Conservation (phyloP, 1,140 invertebrate species). For the Drosophila neocordata region DNA sequence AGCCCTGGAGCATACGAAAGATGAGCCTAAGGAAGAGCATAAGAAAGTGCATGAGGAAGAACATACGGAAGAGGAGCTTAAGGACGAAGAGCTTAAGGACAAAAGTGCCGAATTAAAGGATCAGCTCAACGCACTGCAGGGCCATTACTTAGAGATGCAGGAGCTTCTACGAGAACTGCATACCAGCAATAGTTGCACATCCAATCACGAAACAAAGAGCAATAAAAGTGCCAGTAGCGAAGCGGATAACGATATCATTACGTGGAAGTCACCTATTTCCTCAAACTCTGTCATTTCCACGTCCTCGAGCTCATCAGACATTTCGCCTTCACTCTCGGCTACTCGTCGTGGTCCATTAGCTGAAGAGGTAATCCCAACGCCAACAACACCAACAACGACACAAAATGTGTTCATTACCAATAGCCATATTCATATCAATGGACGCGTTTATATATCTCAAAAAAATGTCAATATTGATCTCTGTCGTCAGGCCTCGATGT, state of each 20-base stretch:
- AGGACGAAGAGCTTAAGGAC: not conserved
- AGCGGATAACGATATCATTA: not conserved
- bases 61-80: too few species aligned
- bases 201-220: not conserved
- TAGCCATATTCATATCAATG: slow-evolving; percentile 59
- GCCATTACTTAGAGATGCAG: slow-evolving; percentile 40
- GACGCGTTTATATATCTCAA: slow-evolving; percentile 19
- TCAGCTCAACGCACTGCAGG: slow-evolving; percentile 43
- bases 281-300: not conserved
- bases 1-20: not conserved
- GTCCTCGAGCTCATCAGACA: not conserved
- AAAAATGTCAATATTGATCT: slow-evolving; percentile 22
- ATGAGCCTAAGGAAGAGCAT: too few species aligned
- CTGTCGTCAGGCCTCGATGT: slow-evolving; percentile 9
- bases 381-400: not conserved
- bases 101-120: slow-evolving; percentile 28
- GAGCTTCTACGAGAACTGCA: slow-evolving; percentile 48
- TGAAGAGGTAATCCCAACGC: not conserved
- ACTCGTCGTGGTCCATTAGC: not conserved
- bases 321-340: not conserved
- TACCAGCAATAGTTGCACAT: slow-evolving; percentile 14
- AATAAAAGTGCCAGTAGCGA: slow-evolving; percentile 1
- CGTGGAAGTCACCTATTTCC: not conserved
- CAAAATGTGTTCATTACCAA: slow-evolving; percentile 50
- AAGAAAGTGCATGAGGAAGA: too few species aligned